Evolutionary conservation across 2,797 vertebrate genomes (phyloP).

Genomic region (Chiloscyllium punctatum): DNA sequence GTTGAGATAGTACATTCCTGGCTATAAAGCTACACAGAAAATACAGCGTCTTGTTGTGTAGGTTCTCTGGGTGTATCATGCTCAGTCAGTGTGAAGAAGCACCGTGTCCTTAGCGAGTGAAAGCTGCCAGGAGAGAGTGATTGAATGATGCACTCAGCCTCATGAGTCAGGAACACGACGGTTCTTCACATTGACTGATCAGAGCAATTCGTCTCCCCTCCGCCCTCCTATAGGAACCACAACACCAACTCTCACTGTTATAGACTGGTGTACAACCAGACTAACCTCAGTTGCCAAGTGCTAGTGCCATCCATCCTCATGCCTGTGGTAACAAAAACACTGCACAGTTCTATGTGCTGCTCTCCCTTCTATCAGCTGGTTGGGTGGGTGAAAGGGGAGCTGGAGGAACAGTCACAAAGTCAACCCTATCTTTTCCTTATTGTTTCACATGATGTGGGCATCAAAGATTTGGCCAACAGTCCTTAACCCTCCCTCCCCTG

Average conservation of each 20-base stretch:
- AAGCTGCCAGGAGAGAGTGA: background rate
- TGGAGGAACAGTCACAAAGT: too few relatives aligned
- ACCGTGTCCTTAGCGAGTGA: background rate
- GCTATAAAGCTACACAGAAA: background rate
- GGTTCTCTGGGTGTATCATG: background rate
- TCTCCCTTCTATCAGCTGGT: too few relatives aligned
- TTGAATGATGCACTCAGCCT: background rate
- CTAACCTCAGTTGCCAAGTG: background rate
- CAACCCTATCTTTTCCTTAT: too few relatives aligned
- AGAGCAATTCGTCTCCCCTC: background rate
- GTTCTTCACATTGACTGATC: slow-evolving; percentile 14
- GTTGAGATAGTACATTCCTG: background rate
- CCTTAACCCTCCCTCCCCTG: too few relatives aligned
- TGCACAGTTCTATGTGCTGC: background rate
- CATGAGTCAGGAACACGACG: background rate
- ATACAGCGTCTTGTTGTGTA: background rate
- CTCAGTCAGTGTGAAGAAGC: slow-evolving; percentile 19
- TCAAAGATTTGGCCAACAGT: too few relatives aligned
- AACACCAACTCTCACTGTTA: background rate
- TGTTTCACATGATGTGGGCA: too few relatives aligned
- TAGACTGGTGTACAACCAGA: background rate
- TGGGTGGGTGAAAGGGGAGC: too few relatives aligned
- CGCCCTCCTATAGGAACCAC: background rate
- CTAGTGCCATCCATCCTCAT: background rate
- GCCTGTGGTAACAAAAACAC: background rate